Percentiles rank a stretch among this genome's conserved stretches.
Evolutionary conservation across 2,113 vertebrate species (phyloP).

Genomic region (Desmodus rotundus): DNA sequence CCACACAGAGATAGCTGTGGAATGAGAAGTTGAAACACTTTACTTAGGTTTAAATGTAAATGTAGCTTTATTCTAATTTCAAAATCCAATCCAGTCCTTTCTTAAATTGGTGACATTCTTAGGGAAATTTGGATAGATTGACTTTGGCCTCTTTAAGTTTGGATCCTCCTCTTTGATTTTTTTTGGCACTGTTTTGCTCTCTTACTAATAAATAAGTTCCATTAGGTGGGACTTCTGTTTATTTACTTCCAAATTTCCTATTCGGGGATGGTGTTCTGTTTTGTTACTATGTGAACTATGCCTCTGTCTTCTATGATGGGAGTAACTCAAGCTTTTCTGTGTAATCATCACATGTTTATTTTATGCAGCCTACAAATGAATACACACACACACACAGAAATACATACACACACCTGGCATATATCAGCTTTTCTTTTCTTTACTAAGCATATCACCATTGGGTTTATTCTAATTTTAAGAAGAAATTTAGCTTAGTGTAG

Average conservation of each 20-base stretch:
- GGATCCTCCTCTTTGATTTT: not conserved
- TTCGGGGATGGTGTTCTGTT: not conserved
- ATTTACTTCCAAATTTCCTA: not conserved
- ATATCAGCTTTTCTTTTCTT: not conserved
- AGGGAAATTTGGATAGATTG: not conserved
- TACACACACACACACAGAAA: not conserved
- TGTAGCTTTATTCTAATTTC: not conserved
- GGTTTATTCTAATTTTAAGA: constrained; percentile 9
- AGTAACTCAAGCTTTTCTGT: not conserved
- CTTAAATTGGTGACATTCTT: not conserved
- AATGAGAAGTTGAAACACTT: not conserved
- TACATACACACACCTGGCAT: not conserved
- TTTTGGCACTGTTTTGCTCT: not conserved
- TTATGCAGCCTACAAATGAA: not conserved
- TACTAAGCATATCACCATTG: not conserved
- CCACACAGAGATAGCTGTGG: not conserved
- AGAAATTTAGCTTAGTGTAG: not conserved
- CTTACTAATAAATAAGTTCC: not conserved
- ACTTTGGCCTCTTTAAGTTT: not conserved
- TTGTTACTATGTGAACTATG: not conserved
- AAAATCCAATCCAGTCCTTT: not conserved
- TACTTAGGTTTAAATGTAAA: not conserved
- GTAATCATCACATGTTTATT: not conserved
- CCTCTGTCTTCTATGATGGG: not conserved
- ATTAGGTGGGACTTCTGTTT: not conserved